These are phyloP conservation scores for Sinella curviseta DNA, from an alignment of 1,140 invertebrate species.

Conservation along the genomic window DNA sequence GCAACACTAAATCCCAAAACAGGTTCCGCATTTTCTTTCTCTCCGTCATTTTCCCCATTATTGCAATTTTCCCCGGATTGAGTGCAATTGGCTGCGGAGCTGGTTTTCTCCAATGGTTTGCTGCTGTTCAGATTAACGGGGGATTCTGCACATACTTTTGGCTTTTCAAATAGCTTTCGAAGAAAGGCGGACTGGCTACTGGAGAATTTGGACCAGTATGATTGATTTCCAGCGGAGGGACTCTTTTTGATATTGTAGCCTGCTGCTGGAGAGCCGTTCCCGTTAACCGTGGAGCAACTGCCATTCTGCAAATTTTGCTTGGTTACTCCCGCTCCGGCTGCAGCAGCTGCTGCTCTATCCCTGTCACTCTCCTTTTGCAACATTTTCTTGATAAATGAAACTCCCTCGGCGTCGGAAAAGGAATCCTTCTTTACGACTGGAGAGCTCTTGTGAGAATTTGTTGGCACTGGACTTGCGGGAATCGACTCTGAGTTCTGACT, in stretches of 20 bases:
- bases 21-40: constrained; percentile 33
- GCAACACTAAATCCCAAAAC: constrained; percentile 34
- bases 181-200: constrained; percentile 44
- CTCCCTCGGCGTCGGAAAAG: constrained; percentile 43
- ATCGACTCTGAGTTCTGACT: background rate
- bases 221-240: constrained; percentile 42
- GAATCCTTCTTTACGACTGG: constrained; percentile 33
- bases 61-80: background rate
- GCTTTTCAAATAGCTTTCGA: constrained; percentile 43
- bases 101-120: background rate
- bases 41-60: background rate
- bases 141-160: background rate
- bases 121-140: background rate
- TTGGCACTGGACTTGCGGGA: constrained; percentile 23
- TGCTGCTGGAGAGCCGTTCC: background rate
- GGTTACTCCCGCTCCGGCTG: background rate
- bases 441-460: constrained; percentile 5
- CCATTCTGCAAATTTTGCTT: background rate
- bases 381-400: constrained; percentile 40
- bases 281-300: background rate
- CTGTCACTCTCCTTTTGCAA: constrained; percentile 41
- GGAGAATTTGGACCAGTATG: constrained; percentile 44
- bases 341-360: constrained; percentile 16
- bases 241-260: constrained; percentile 40
- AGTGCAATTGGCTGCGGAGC: background rate